Percentiles rank a stretch among this genome's conserved stretches.
These are phyloP conservation scores for Drosophila percnosoma DNA, from an alignment of 2,888 invertebrate genomes.

Conservation along the genomic window DNA sequence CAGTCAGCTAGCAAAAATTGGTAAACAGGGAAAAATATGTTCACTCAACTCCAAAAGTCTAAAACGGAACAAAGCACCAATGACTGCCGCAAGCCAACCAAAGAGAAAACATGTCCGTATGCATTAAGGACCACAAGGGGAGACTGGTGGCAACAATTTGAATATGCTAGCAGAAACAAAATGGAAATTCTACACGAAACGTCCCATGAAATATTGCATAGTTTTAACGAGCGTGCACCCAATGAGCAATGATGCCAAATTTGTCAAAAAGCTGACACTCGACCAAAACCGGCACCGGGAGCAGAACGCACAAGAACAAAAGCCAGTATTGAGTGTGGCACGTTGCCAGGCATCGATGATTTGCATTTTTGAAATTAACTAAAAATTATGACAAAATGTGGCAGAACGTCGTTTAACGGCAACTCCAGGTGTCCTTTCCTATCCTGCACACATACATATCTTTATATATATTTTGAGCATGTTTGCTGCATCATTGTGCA, in stretches of 20 bases:
- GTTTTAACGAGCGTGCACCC: constrained; percentile 59
- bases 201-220: constrained; percentile 65
- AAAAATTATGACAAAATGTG: constrained; percentile 75
- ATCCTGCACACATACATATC: constrained; percentile 12
- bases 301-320: neutral
- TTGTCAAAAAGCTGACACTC: constrained; percentile 64
- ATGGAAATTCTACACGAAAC: constrained; percentile 49
- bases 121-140: constrained; percentile 28
- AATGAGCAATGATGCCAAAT: constrained; percentile 62
- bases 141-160: constrained; percentile 14
- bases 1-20: neutral
- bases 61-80: constrained; percentile 15
- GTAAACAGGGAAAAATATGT: neutral
- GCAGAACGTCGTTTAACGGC: constrained; percentile 1
- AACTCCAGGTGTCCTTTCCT: constrained; percentile 33
- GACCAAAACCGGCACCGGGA: neutral
- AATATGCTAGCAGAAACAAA: constrained; percentile 30
- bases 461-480: constrained; percentile 3
- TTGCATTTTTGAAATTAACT: constrained; percentile 78
- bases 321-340: constrained; percentile 1
- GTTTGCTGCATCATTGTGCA: constrained; percentile 73
- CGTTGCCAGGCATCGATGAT: constrained; percentile 61
- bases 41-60: constrained; percentile 1
- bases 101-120: constrained; percentile 16
- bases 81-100: constrained; percentile 20